Base-by-base conservation (phyloP, 1,140 invertebrate genomes). In the Tyrophagus putrescentiae region DNA sequence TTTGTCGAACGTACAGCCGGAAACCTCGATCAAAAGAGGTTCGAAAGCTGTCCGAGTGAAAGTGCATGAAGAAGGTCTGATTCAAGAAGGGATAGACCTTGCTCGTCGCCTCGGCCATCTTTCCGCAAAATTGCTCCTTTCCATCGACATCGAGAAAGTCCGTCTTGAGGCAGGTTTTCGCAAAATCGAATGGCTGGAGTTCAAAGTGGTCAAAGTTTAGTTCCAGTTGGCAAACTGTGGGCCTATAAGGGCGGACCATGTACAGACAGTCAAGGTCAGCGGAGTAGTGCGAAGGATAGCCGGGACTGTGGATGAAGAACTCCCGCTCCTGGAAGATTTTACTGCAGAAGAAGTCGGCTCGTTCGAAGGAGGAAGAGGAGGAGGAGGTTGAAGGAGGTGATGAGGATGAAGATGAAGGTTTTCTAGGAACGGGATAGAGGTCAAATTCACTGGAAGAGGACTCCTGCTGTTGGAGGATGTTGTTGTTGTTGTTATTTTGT, bases 131-230 rank as follows among this genome's bases (percentile, higher is more conserved):
- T 28, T 62, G 62, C 33, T 62, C 54, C 25, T 25, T 13, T 4
- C 57, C 60, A 52, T 65, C 64, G 48, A 67, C 48, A 48, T 67
- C 66, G 6, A 67, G 27, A 57, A 64, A 66, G 52, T 67, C 66
- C 27, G 52, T 48, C 41, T 33, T 29, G n/a, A 62, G 50, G 39
- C 56, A 52, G 18, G 28, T 42, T n/a, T 59, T 59, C 4, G 56
- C 31, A 33, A 31, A 54, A 50, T 65, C 64, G 5, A 48, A 53
- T 28, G 53, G 48, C 54, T 67, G 63, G 9, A 66, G 16, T 23
- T 62, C 60, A 54, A 67, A 67, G 23, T 64, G 59, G 5, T 64
- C 32, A 39, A 64, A 67, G 28, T 41, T 67, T 0, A 67, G 33
- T 28, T 65, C 64, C 27, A 67, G 39, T 57, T 65, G 60, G 21